Conservation (phyloP, 1,140 invertebrate genomes). For the Papilio polyxenes region DNA sequence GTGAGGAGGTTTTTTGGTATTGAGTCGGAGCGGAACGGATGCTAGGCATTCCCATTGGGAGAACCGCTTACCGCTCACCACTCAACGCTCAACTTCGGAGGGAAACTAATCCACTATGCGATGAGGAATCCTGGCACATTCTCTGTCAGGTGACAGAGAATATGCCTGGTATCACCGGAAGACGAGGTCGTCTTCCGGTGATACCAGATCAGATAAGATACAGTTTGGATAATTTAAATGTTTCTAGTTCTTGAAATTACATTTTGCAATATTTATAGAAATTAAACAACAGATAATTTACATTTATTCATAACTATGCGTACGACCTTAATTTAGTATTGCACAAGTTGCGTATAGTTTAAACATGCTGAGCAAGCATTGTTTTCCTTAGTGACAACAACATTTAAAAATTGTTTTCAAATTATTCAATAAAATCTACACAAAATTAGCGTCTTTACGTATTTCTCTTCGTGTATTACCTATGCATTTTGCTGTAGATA, state of each 20-base stretch:
- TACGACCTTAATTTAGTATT: constrained; percentile 3
- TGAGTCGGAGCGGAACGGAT: constrained; percentile 67
- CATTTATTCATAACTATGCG: background rate
- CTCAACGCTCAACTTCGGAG: constrained; percentile 40
- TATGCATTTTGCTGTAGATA: background rate
- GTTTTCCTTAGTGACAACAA: background rate
- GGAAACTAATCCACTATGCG: constrained; percentile 58
- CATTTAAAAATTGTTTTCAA: background rate
- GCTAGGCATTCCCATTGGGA: constrained; percentile 66
- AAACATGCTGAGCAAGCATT: background rate
- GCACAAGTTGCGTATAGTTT: background rate
- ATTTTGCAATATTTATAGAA: background rate
- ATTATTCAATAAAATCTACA: background rate
- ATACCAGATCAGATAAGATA: background rate
- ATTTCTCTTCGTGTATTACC: background rate
- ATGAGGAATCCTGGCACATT: constrained; percentile 48
- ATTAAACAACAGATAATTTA: background rate
- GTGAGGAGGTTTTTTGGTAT: constrained; percentile 67
- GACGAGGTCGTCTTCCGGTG: constrained; percentile 51
- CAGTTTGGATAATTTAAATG: background rate
- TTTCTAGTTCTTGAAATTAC: background rate
- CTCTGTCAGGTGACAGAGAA: too few relatives aligned
- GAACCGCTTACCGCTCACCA: constrained; percentile 42
- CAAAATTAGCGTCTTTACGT: background rate
- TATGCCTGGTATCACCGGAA: too few relatives aligned